Conservation (phyloP, 2,797 vertebrate species). For the Rousettus madagascariensis region DNA sequence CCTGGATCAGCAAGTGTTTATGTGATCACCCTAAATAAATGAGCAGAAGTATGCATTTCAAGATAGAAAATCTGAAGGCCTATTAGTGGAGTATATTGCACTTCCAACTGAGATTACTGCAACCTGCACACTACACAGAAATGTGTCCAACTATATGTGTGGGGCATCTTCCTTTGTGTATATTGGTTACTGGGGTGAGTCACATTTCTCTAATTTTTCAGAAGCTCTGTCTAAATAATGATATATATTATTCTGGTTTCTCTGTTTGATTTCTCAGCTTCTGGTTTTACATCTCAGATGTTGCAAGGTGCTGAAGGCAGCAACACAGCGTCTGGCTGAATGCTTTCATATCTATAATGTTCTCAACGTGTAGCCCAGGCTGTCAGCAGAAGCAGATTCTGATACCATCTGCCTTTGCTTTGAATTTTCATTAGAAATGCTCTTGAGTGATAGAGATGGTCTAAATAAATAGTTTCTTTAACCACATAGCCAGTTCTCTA, state of each 20-base stretch:
- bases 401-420: not conserved
- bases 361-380: not conserved
- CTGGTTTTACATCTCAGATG: not conserved
- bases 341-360: not conserved
- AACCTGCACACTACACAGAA: not conserved
- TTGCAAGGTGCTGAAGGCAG: not conserved
- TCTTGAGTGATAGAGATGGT: not conserved
- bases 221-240: not conserved
- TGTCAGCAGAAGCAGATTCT: not conserved
- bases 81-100: not conserved
- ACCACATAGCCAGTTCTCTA: not conserved
- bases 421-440: not conserved
- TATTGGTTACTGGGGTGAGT: not conserved
- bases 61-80: not conserved
- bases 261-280: not conserved
- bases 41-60: not conserved
- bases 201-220: not conserved
- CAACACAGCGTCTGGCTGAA: not conserved
- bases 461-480: not conserved
- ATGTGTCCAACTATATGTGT: not conserved
- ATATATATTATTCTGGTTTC: not conserved
- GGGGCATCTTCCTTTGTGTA: not conserved
- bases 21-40: not conserved
- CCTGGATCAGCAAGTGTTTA: not conserved
- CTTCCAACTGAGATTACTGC: not conserved